Percentiles rank a stretch among this genome's conserved stretches.
phyloP scores from a whole-genome alignment of 2,797 vertebrate genomes.

The Lagorchestes hirsutus region DNA sequence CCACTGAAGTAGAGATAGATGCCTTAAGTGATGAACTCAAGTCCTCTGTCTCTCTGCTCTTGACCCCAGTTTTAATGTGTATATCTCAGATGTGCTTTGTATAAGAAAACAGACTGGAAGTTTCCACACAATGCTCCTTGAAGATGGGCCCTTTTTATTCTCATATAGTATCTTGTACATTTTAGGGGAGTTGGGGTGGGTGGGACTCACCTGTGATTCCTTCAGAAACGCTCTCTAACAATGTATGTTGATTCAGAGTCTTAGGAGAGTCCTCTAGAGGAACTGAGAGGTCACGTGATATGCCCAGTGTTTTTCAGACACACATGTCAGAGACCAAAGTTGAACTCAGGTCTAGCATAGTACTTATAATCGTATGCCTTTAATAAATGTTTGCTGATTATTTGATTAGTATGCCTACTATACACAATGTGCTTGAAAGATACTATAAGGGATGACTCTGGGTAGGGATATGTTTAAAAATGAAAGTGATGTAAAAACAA shows the following conservation, averaged over 20 bases:
- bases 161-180: not conserved
- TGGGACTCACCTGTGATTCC: not conserved
- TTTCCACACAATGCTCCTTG: not conserved
- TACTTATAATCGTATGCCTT: not conserved
- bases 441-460: not conserved
- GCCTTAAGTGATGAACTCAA: not conserved
- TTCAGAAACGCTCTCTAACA: not conserved
- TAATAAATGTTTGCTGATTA: not conserved
- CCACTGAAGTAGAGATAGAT: not conserved
- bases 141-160: not conserved
- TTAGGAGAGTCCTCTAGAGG: not conserved
- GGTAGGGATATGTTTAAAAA: not conserved
- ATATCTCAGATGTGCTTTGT: not conserved
- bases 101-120: not conserved
- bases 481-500: not conserved
- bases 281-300: not conserved
- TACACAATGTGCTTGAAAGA: not conserved
- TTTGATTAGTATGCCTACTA: not conserved
- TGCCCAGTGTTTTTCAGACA: not conserved
- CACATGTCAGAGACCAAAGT: not conserved
- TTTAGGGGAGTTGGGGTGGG: not conserved
- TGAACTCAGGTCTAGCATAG: not conserved
- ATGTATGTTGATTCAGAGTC: not conserved
- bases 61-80: not conserved
- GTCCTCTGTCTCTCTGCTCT: not conserved